A percentile compares a stretch with the other conserved stretches of the same genome.
These are phyloP conservation scores for Clostera curtula DNA, from an alignment of 2,888 invertebrate species.

Conservation along the genomic window DNA sequence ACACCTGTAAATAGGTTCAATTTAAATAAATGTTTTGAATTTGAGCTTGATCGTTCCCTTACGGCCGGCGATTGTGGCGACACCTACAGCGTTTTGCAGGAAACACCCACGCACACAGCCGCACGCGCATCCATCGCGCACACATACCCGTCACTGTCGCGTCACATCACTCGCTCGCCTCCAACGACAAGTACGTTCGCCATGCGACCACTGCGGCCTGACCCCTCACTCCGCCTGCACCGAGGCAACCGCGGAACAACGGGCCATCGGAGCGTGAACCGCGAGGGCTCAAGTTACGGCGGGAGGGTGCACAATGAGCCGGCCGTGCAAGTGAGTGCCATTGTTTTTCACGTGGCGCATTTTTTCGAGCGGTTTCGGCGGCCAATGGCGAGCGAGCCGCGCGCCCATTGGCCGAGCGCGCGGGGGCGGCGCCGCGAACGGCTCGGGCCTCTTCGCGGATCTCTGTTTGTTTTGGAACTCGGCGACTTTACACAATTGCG, in stretches of 20 bases:
- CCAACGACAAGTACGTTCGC: constrained; percentile 13
- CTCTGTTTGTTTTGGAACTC: constrained; percentile 40
- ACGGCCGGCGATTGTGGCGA: constrained; percentile 28
- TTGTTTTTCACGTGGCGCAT: constrained; percentile 55
- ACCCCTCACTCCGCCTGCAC: constrained; percentile 9
- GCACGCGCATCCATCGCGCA: constrained; percentile 27
- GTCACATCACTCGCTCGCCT: constrained; percentile 26
- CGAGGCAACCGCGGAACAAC: background rate
- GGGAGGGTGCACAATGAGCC: constrained; percentile 33
- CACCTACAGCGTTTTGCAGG: no score
- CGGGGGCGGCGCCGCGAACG: constrained; percentile 43
- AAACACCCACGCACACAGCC: constrained; percentile 25
- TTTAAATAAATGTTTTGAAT: no score
- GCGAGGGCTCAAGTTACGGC: constrained; percentile 21
- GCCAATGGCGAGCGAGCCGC: constrained; percentile 43
- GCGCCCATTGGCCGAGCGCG: constrained; percentile 41
- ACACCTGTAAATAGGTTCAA: no score
- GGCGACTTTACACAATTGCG: constrained; percentile 37
- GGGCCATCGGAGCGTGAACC: constrained; percentile 3
- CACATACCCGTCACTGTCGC: constrained; percentile 26
- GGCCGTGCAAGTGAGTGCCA: constrained; percentile 52
- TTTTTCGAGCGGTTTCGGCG: constrained; percentile 44
- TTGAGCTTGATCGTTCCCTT: background rate
- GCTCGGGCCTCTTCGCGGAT: constrained; percentile 45
- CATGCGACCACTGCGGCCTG: constrained; percentile 10